phyloP scores from a whole-genome alignment of 1,140 invertebrate genomes.

The Brachionus rubens region DNA sequence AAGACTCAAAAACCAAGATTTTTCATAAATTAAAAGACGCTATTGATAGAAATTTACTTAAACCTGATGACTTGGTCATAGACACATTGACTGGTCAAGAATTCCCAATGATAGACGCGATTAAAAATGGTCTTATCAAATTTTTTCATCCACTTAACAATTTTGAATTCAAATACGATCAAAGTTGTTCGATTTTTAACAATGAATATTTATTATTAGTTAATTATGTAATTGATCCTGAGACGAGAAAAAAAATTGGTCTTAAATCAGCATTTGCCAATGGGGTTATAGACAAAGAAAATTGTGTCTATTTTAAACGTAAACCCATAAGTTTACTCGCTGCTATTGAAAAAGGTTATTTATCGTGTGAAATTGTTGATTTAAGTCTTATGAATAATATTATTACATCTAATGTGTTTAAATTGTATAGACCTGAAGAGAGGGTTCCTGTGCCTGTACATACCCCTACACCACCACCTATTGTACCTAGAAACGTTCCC shows the following conservation, averaged over 20 bases:
- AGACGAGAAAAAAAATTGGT: neutral
- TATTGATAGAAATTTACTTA: neutral
- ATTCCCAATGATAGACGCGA: neutral
- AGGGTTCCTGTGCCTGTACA: neutral
- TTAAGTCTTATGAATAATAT: conserved; percentile 1
- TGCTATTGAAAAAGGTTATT: conserved; percentile 35
- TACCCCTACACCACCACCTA: neutral
- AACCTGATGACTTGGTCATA: neutral
- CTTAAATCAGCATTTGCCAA: conserved; percentile 1
- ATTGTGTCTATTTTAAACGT: neutral
- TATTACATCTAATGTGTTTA: conserved; percentile 12
- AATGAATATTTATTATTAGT: conserved; percentile 3
- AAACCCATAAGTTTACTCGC: neutral
- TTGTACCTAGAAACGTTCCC: neutral
- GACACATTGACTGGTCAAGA: neutral
- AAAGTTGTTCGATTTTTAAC: conserved; percentile 39
- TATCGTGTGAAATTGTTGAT: conserved; percentile 44
- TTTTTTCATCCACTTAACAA: conserved; percentile 45
- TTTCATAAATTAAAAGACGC: conserved; percentile 1
- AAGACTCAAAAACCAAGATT: neutral
- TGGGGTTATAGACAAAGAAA: neutral
- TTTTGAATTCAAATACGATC: conserved; percentile 42
- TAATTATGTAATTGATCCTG: conserved; percentile 28
- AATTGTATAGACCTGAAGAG: neutral
- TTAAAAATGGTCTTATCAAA: conserved; percentile 6